Conservation (phyloP, 2,797 vertebrate genomes). For the Lacerta agilis region DNA sequence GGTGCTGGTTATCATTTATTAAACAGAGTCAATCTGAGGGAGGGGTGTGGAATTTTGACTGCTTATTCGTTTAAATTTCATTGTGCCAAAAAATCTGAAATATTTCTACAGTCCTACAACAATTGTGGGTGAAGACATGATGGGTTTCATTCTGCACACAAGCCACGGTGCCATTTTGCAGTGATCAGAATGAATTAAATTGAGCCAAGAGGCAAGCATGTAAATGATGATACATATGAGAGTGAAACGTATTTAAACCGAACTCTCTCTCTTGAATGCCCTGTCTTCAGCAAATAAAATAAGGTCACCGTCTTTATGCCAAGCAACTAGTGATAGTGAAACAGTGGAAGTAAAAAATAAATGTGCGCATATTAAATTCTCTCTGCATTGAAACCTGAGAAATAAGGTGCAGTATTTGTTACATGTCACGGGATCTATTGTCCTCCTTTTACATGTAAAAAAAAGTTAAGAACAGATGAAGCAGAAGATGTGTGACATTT, state of each 20-base stretch:
- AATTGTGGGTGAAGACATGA: background rate
- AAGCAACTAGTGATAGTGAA: conserved; percentile 17
- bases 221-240: background rate
- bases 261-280: background rate
- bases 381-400: conserved; percentile 73
- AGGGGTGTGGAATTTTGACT: background rate
- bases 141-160: background rate
- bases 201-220: background rate
- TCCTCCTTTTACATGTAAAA: conserved; percentile 52
- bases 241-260: background rate
- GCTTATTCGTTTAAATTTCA: background rate
- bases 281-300: background rate
- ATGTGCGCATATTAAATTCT: conserved; percentile 39
- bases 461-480: conserved; percentile 67
- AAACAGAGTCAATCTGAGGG: background rate
- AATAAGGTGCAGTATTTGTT: conserved; percentile 66
- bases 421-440: conserved; percentile 69
- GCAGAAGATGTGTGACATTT: conserved; percentile 60
- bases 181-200: background rate
- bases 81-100: background rate
- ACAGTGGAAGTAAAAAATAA: conserved; percentile 46
- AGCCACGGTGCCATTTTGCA: background rate
- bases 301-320: background rate
- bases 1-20: background rate
- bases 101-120: background rate